phyloP scores from a whole-genome alignment of 2,888 invertebrate genomes.

The Arge pagana region DNA sequence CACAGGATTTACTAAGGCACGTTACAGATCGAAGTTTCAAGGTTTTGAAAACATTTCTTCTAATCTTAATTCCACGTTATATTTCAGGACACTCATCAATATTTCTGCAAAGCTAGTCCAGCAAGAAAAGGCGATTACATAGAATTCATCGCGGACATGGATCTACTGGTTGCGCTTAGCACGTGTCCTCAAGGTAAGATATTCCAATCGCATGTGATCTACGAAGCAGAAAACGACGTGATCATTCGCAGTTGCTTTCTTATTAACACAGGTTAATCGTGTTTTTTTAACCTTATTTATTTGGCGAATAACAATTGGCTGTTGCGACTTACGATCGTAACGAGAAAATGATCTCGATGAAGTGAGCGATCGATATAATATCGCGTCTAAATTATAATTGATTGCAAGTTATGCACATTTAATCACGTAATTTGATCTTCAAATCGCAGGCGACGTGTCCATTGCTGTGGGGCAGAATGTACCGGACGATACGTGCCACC shows the following conservation, averaged over 20 bases:
- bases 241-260: too few species aligned
- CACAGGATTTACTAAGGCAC: conserved; percentile 57
- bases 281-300: too few species aligned
- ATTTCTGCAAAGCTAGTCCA: conserved; percentile 61
- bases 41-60: background rate
- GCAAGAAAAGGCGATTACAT: conserved; percentile 59
- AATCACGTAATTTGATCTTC: background rate
- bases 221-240: too few species aligned
- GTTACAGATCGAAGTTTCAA: background rate
- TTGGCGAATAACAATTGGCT: background rate
- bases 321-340: too few species aligned
- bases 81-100: conserved; percentile 57
- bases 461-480: conserved; percentile 55
- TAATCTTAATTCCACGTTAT: conserved; percentile 7
- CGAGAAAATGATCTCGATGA: conserved; percentile 8
- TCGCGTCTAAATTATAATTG: conserved; percentile 13
- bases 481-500: conserved; percentile 56
- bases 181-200: conserved; percentile 56
- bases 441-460: conserved; percentile 55
- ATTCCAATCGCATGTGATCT: too few species aligned
- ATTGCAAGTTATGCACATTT: background rate
- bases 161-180: conserved; percentile 58
- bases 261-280: too few species aligned
- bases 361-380: background rate
- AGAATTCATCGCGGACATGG: conserved; percentile 62